Evolutionary conservation across 2,797 vertebrate genomes (phyloP).

Genomic region (Lepus oiostolus): DNA sequence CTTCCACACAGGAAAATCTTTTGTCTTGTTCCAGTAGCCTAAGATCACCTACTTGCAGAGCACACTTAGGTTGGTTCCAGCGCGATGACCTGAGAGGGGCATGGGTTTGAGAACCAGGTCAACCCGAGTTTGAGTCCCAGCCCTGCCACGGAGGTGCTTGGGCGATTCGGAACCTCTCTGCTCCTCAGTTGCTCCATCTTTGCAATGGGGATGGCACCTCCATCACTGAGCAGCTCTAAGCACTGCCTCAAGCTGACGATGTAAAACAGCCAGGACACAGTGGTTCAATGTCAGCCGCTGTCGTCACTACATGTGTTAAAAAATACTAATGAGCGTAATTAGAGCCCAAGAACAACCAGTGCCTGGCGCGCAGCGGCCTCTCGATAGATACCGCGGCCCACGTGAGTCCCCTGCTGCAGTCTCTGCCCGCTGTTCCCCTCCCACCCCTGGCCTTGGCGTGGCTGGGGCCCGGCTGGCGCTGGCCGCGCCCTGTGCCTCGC

Average conservation of each 20-base stretch:
- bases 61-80: no score
- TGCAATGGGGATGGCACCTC: not conserved
- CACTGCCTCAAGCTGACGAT: not conserved
- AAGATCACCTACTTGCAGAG: not conserved
- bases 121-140: not conserved
- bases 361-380: not conserved
- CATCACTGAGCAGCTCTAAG: not conserved
- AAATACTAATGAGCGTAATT: constrained; percentile 30
- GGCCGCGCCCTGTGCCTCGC: not conserved
- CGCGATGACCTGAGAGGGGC: not conserved
- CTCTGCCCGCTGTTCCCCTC: not conserved
- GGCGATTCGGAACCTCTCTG: not conserved
- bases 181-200: constrained; percentile 25
- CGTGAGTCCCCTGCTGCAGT: not conserved
- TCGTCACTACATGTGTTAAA: not conserved
- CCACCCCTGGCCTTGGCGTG: not conserved
- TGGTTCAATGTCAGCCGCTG: not conserved
- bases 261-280: not conserved
- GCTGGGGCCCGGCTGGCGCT: not conserved
- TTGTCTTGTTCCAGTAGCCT: not conserved
- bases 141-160: not conserved
- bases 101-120: not conserved
- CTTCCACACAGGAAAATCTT: not conserved
- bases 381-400: not conserved
- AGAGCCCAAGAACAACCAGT: not conserved